These are phyloP conservation scores for Chinchilla lanigera DNA, from an alignment of 2,113 vertebrate genomes.

Conservation along the genomic window DNA sequence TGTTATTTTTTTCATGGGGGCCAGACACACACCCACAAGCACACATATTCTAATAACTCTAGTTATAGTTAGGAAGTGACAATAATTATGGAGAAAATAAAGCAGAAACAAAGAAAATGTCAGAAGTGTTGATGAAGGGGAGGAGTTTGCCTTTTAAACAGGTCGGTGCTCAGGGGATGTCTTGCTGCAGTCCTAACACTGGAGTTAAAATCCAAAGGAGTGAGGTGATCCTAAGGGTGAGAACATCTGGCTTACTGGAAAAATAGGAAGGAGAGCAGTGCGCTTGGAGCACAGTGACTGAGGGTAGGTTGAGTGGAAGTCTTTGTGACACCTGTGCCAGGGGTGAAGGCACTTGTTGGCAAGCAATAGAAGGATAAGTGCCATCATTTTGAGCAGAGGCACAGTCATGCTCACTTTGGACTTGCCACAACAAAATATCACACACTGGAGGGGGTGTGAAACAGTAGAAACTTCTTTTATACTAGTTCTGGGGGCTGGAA, in stretches of 20 bases:
- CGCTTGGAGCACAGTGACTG: background rate
- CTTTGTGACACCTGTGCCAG: background rate
- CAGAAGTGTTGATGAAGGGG: background rate
- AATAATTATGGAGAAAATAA: background rate
- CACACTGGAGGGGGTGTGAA: background rate
- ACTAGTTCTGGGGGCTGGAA: background rate
- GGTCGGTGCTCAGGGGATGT: background rate
- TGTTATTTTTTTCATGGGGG: background rate
- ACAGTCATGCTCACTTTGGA: background rate
- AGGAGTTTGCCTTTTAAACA: background rate
- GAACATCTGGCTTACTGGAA: background rate
- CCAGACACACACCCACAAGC: background rate
- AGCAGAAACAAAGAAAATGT: background rate
- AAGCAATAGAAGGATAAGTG: background rate
- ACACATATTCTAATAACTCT: background rate
- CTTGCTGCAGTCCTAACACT: background rate
- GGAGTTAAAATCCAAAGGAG: background rate
- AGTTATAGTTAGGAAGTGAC: background rate
- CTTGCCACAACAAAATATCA: background rate
- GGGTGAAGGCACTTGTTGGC: background rate
- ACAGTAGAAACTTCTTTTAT: background rate
- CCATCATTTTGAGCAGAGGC: background rate
- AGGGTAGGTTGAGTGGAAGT: background rate
- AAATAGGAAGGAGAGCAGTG: background rate
- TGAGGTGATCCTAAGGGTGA: background rate